Evolutionary conservation across 2,113 vertebrate species (phyloP), one percentile per base, ranked within the genome.

Genomic region (Sinocyclocheilus anophthalmus): DNA sequence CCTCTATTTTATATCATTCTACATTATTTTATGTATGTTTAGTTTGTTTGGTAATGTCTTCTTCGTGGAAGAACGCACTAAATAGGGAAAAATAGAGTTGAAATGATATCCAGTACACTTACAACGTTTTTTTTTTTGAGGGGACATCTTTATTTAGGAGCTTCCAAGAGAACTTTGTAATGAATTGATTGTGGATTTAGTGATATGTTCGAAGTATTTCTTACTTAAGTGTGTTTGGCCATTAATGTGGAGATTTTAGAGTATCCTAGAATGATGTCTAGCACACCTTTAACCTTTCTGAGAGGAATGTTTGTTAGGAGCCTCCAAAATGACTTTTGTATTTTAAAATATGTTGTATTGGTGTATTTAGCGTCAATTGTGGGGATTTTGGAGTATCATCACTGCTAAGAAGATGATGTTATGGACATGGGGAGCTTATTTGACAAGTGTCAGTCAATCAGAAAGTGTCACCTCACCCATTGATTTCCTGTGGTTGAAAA

Each of bases 401-500:
- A 11, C 10, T 24, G 9, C 22, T 63, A 1, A 24, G 22, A 1
- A 63, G 59, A 4, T 12, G 9, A 63, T 63, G 57, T 63, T 26
- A 14, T 14, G 12, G 30, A 33, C 37, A n/a, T 42, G 37, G 33
- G 33, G 69, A n/a, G n/a, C 37, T 4, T 75, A 45, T 45, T 48
- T 76, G 72, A 26, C 50, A 73, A 39, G 26, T 55, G 26, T 78
- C 48, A 77, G 39, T 42, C 75, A 33, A 24, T 77, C n/a, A 33
- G 4, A 75, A 24, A 75, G 11, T 48, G 39, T 45, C n/a, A 24
- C 72, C 72, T 16, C 72, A 76, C 72, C 22, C 37, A 6, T 16
- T 76, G 12, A 76, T 57, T 24, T 42, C 20, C 33, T 63, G 33
- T 16, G 6, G 13, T 76, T 24, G 3, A 1, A 78, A 78, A 57